Evolutionary conservation across 2,797 vertebrate species (phyloP).

Genomic region (Chloroceryle amazona): DNA sequence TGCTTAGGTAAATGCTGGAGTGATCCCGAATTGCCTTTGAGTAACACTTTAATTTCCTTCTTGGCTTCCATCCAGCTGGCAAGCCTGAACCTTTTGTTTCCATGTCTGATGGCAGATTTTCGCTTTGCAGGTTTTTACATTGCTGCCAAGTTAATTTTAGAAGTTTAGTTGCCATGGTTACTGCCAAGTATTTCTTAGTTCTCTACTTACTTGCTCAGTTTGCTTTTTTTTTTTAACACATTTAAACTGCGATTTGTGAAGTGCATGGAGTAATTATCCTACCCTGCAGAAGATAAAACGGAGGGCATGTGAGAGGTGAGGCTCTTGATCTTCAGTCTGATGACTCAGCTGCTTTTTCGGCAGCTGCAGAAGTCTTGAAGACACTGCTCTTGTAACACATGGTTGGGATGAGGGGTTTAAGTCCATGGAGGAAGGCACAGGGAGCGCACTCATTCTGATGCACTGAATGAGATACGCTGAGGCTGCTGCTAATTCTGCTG

Average conservation of each 20-base stretch:
- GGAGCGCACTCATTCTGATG: background rate
- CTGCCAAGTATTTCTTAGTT: conserved; percentile 64
- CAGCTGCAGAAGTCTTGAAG: conserved; percentile 16
- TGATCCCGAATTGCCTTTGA: background rate
- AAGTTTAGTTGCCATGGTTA: conserved; percentile 74
- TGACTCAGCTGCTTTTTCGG: conserved; percentile 32
- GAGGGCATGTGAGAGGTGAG: conserved; percentile 10
- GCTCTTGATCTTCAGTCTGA: conserved; percentile 31
- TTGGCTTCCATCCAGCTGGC: conserved; percentile 8
- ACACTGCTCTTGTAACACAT: background rate
- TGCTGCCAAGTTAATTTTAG: conserved; percentile 77
- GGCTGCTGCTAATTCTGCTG: conserved; percentile 34
- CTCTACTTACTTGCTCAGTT: conserved; percentile 74
- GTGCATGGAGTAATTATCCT: conserved; percentile 54
- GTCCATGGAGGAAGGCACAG: background rate
- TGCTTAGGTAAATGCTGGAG: background rate
- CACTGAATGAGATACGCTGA: background rate
- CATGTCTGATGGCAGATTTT: background rate
- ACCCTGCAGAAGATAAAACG: conserved; percentile 10
- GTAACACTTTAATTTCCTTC: conserved; percentile 39
- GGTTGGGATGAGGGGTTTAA: background rate
- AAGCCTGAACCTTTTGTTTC: conserved; percentile 34
- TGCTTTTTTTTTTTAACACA: background rate
- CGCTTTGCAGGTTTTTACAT: conserved; percentile 46
- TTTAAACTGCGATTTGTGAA: conserved; percentile 46